A percentile compares a stretch with the other conserved stretches of the same genome.
Evolutionary conservation across 2,888 invertebrate genomes (phyloP).

Genomic region (Latrodectus elegans): DNA sequence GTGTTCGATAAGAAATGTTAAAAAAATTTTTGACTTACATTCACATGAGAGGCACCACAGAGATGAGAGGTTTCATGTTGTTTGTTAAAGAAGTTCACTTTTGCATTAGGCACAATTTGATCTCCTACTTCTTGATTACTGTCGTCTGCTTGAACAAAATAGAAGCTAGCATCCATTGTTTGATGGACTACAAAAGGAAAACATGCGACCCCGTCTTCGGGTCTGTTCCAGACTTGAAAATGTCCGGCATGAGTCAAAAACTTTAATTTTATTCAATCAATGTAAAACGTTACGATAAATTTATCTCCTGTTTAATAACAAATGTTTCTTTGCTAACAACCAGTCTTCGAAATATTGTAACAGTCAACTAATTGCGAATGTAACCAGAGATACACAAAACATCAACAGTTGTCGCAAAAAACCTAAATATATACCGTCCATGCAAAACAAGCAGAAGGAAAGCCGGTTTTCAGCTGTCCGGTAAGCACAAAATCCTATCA

Average conservation of each 20-base stretch:
- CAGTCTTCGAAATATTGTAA: neutral
- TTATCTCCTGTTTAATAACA: neutral
- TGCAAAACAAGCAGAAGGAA: neutral
- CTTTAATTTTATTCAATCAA: neutral
- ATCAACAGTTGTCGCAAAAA: neutral
- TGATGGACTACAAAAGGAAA: constrained; percentile 34
- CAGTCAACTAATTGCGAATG: neutral
- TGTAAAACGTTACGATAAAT: too few relatives aligned
- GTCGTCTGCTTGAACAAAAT: constrained; percentile 52
- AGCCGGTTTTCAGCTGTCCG: too few relatives aligned
- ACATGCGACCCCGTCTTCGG: constrained; percentile 25
- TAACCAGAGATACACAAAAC: neutral
- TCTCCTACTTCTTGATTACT: constrained; percentile 52
- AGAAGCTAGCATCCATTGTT: constrained; percentile 61
- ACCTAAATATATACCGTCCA: neutral
- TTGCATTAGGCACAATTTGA: constrained; percentile 52
- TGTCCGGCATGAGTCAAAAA: constrained; percentile 26
- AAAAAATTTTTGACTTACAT: constrained; percentile 32
- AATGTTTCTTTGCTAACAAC: neutral
- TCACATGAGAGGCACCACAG: neutral
- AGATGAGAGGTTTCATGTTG: constrained; percentile 10
- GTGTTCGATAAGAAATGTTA: neutral
- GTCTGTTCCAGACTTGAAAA: constrained; percentile 18
- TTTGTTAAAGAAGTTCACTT: constrained; percentile 19
- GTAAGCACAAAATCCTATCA: too few relatives aligned